These are phyloP conservation scores for Oscheius sp. DNA, from an alignment of 2,888 invertebrate genomes.

Conservation along the genomic window DNA sequence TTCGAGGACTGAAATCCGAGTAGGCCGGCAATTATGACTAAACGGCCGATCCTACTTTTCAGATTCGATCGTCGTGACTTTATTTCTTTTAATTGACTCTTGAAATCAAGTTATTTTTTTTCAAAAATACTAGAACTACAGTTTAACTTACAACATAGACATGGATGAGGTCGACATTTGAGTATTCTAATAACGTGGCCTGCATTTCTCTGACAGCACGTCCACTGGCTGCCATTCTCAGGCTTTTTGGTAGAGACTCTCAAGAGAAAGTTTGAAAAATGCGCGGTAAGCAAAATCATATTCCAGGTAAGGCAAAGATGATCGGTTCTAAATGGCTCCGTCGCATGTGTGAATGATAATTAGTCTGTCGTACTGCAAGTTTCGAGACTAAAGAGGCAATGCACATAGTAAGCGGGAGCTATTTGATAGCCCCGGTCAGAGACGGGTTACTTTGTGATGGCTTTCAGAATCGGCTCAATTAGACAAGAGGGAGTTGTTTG, in stretches of 20 bases:
- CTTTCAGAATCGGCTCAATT: background rate
- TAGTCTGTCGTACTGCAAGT: slow-evolving; percentile 35
- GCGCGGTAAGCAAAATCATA: background rate
- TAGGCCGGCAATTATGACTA: slow-evolving; percentile 31
- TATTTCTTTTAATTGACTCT: too few relatives aligned
- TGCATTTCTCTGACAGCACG: too few relatives aligned
- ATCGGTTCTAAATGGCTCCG: slow-evolving; percentile 25
- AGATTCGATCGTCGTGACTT: too few relatives aligned
- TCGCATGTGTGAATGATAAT: slow-evolving; percentile 33
- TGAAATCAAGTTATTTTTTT: too few relatives aligned
- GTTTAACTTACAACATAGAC: too few relatives aligned
- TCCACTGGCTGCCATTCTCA: too few relatives aligned
- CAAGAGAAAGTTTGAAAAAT: background rate
- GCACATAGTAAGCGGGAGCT: slow-evolving; percentile 18
- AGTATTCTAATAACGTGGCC: too few relatives aligned
- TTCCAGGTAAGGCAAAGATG: background rate
- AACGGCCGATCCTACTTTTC: slow-evolving; percentile 20
- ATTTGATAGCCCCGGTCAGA: slow-evolving; percentile 23
- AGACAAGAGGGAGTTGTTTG: slow-evolving; percentile 16
- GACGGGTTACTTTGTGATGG: slow-evolving; percentile 2
- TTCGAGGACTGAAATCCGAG: slow-evolving; percentile 34
- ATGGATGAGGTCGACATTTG: too few relatives aligned
- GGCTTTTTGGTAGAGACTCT: too few relatives aligned
- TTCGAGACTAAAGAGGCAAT: slow-evolving; percentile 10
- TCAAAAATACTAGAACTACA: too few relatives aligned